Percentiles rank a stretch among this genome's conserved stretches.
phyloP scores from a whole-genome alignment of 2,113 vertebrate genomes.

The Ellobius talpinus region DNA sequence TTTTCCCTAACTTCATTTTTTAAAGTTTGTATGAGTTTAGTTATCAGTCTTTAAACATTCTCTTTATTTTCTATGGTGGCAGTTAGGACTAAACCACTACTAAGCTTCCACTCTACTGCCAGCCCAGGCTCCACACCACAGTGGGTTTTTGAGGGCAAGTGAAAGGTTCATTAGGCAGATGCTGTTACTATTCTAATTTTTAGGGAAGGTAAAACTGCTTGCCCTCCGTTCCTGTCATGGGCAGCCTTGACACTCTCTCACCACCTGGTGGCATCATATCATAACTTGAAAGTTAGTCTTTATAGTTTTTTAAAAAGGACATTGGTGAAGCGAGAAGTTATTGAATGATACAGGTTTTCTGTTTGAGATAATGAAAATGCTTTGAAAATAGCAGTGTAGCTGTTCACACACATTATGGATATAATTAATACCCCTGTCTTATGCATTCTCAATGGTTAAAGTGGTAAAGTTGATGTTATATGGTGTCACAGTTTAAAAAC shows the following conservation, averaged over 20 bases:
- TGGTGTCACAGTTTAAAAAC: background rate
- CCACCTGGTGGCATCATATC: conserved; percentile 74
- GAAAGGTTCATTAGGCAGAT: background rate
- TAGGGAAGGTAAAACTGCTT: background rate
- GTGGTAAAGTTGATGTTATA: conserved; percentile 29
- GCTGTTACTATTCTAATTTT: background rate
- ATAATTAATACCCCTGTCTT: conserved; percentile 33
- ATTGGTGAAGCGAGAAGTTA: background rate
- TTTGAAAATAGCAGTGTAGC: background rate
- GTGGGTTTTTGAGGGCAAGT: background rate
- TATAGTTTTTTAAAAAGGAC: conserved; percentile 15
- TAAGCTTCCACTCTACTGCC: background rate
- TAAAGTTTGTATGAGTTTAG: background rate
- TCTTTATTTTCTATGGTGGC: background rate
- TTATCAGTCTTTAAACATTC: background rate
- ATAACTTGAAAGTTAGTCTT: conserved; percentile 56
- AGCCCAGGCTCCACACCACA: background rate
- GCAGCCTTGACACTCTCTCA: conserved; percentile 6
- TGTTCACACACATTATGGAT: background rate
- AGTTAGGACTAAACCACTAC: background rate
- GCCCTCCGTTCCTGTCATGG: background rate
- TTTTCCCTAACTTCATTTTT: background rate
- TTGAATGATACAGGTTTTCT: conserved; percentile 22
- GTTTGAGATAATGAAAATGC: conserved; percentile 11
- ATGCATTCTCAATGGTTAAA: conserved; percentile 40